These are phyloP conservation scores for Pithys albifrons DNA, from an alignment of 2,113 vertebrate species.

Conservation along the genomic window DNA sequence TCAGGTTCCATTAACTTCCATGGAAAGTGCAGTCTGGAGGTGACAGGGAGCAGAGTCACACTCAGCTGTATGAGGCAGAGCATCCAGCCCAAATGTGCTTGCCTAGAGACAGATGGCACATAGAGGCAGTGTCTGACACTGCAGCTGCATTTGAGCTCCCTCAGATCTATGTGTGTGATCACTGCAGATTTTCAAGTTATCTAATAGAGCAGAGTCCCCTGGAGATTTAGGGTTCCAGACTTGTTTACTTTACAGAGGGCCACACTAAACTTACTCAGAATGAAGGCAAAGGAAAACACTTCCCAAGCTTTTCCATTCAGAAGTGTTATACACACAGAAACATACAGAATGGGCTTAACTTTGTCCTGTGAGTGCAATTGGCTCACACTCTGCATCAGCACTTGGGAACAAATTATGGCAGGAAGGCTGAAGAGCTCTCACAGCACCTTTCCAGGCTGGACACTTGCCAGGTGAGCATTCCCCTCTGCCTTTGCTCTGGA, in stretches of 20 bases:
- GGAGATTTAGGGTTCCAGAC: slow-evolving; percentile 50
- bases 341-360: background rate
- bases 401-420: background rate
- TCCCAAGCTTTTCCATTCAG: slow-evolving; percentile 5
- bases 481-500: background rate
- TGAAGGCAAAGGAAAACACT: slow-evolving; percentile 31
- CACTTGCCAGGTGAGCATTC: background rate
- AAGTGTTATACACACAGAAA: background rate
- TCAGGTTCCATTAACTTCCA: slow-evolving; percentile 40
- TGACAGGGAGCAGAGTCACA: slow-evolving; percentile 35
- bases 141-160: slow-evolving; percentile 64
- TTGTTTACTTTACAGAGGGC: slow-evolving; percentile 51
- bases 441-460: background rate
- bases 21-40: slow-evolving; percentile 36
- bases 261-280: slow-evolving; percentile 22
- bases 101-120: slow-evolving; percentile 77
- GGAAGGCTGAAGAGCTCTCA: background rate
- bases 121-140: slow-evolving; percentile 57
- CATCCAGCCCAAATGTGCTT: slow-evolving; percentile 64
- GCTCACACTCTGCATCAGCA: background rate
- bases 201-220: slow-evolving; percentile 57
- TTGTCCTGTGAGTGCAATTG: background rate
- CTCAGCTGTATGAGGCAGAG: slow-evolving; percentile 35
- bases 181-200: slow-evolving; percentile 62
- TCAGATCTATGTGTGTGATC: slow-evolving; percentile 79